These are phyloP conservation scores for Tachysurus fulvidraco DNA, from an alignment of 2,113 vertebrate genomes.

Conservation along the genomic window DNA sequence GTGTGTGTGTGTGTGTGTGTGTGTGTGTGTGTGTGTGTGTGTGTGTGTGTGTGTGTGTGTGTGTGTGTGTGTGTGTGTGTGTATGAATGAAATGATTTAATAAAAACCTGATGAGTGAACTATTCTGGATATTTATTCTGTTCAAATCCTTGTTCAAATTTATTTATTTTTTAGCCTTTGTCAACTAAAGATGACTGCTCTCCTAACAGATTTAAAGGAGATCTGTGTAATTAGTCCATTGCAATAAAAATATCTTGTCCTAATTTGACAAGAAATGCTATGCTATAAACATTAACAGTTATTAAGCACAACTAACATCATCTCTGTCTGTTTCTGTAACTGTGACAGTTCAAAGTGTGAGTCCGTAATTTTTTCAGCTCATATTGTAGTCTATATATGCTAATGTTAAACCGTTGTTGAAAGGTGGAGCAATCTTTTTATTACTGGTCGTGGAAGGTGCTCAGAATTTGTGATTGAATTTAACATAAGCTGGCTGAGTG, in stretches of 20 bases:
- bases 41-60: background rate
- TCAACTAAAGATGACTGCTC: background rate
- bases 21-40: background rate
- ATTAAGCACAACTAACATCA: background rate
- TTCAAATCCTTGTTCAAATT: background rate
- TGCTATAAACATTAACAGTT: background rate
- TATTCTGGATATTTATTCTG: background rate
- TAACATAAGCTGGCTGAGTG: background rate
- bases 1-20: background rate
- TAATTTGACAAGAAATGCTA: background rate
- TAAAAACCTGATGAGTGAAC: background rate
- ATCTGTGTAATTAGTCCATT: background rate
- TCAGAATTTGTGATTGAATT: background rate
- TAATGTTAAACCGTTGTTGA: background rate
- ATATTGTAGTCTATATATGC: background rate
- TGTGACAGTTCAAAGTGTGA: background rate
- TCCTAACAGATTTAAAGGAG: background rate
- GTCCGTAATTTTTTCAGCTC: background rate
- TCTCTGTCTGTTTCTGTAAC: background rate
- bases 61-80: background rate
- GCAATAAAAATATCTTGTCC: background rate
- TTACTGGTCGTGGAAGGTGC: background rate
- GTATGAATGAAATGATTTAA: background rate
- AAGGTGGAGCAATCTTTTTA: background rate
- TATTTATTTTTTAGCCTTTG: background rate